Evolutionary conservation across 2,113 vertebrate genomes (phyloP).

Genomic region (Thamnaconus septentrionalis): DNA sequence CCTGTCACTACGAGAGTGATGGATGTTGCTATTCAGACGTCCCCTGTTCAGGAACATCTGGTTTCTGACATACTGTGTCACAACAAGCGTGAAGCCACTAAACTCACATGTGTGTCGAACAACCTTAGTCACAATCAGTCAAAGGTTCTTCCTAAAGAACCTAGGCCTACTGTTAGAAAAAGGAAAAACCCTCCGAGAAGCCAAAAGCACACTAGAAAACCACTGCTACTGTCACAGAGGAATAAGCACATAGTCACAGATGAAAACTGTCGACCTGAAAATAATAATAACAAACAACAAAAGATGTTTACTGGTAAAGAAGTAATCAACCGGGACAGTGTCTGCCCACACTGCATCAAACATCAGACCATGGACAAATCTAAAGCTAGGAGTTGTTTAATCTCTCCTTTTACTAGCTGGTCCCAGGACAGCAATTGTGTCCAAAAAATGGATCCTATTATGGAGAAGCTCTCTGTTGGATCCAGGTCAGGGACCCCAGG

Average conservation of each 20-base stretch:
- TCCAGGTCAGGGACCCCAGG: slow-evolving; percentile 6
- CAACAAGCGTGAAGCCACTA: slow-evolving; percentile 18
- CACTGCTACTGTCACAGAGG: slow-evolving; percentile 47
- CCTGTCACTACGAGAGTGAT: slow-evolving; percentile 19
- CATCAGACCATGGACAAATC: background rate
- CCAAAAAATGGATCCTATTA: slow-evolving; percentile 25
- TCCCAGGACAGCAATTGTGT: slow-evolving; percentile 64
- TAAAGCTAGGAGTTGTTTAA: slow-evolving; percentile 20
- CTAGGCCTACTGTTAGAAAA: background rate
- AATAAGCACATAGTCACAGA: slow-evolving; percentile 12
- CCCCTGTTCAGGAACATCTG: slow-evolving; percentile 21
- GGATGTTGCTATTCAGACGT: slow-evolving; percentile 67
- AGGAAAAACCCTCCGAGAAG: slow-evolving; percentile 25
- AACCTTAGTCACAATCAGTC: slow-evolving; percentile 11
- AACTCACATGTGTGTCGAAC: background rate
- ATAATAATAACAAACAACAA: slow-evolving; percentile 12
- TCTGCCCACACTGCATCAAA: background rate
- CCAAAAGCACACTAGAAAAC: slow-evolving; percentile 49
- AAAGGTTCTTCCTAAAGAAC: background rate
- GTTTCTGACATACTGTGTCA: slow-evolving; percentile 19
- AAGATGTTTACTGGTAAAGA: slow-evolving; percentile 11
- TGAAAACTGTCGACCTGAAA: slow-evolving; percentile 42
- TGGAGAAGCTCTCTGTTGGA: slow-evolving; percentile 31
- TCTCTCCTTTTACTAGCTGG: slow-evolving; percentile 61
- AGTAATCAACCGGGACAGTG: background rate